Conservation (phyloP, 2,113 vertebrate genomes). For the Salvator merianae region DNA sequence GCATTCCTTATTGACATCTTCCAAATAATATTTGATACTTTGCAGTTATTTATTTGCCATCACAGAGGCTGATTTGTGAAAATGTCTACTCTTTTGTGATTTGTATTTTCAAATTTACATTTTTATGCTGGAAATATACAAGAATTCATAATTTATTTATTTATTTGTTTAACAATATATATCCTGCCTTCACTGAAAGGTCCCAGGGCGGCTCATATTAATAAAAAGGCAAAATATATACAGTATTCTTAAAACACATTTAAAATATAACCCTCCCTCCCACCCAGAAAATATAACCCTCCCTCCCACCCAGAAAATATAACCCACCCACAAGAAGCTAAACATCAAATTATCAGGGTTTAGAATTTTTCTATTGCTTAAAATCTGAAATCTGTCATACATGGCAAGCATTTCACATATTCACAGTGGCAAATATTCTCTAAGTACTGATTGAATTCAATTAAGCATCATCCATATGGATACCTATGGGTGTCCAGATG, state of each 20-base stretch:
- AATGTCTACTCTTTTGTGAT: background rate
- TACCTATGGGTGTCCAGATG: no score
- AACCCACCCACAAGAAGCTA: no score
- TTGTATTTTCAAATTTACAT: background rate
- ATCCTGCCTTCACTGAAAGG: no score
- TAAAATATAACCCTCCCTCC: background rate
- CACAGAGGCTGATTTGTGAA: background rate
- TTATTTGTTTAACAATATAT: no score
- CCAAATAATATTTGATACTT: background rate
- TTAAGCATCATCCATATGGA: no score
- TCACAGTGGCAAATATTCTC: background rate
- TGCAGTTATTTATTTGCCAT: background rate
- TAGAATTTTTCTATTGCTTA: no score
- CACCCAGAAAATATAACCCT: background rate
- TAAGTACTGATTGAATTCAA: background rate
- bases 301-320: no score
- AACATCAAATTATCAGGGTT: no score
- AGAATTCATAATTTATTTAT: background rate
- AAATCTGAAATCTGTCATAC: no score
- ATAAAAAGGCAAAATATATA: no score
- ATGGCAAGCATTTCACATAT: background rate
- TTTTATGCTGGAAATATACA: background rate
- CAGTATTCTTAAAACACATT: no score
- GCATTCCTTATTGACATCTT: background rate
- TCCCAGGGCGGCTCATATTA: no score